Evolutionary conservation across 2,888 invertebrate species (phyloP), one percentile per base, ranked within the genome.

Genomic region (Synergus laeviventris): DNA sequence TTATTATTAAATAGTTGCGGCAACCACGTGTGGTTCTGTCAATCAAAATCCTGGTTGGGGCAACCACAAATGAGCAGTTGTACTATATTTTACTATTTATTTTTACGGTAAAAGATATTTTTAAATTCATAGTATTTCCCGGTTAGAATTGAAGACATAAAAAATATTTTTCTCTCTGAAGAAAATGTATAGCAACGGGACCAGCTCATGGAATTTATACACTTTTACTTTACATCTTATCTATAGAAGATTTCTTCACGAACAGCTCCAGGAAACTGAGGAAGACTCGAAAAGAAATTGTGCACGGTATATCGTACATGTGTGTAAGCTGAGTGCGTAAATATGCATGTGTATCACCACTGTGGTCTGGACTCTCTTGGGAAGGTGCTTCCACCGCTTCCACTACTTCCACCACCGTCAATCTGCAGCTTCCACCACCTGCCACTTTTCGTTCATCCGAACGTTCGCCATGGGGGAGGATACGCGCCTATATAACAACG

Each of bases 401-500:
- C 75, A 77, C 80, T 76, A 76, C 78, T 64, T 76, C 79, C 76
- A 73, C 61, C 74, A 62, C 76, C 73, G 73, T 5, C 59, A 74
- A 74, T 61, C 76, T 74, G 78, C 83, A 83, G 77, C 84, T 82
- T 84, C 84, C 81, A 81, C 78, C 80, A 81, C 77, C 73, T 62
- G 75, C 79, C 79, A 78, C 78, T 77, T 83, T 82, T 82, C 79
- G 75, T 81, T 81, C 80, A 80, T 85, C 81, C 82, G 70, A 49
- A 70, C 83, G 76, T 75, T 76, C 74, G 76, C 73, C 79, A 24
- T 76, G 86, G 87, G 89, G 89, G 88, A 90, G 88, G 86, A 89
- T 89, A 87, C 89, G 89, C 85, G 87, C 89, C 90, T 91, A 91
- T 91, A 91, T 89, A 91, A 91, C 91, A 82, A 84, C 88, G 88